A percentile compares a stretch with the other conserved stretches of the same genome.
Evolutionary conservation across 2,888 invertebrate genomes (phyloP).

Genomic region (Mimas tiliae): DNA sequence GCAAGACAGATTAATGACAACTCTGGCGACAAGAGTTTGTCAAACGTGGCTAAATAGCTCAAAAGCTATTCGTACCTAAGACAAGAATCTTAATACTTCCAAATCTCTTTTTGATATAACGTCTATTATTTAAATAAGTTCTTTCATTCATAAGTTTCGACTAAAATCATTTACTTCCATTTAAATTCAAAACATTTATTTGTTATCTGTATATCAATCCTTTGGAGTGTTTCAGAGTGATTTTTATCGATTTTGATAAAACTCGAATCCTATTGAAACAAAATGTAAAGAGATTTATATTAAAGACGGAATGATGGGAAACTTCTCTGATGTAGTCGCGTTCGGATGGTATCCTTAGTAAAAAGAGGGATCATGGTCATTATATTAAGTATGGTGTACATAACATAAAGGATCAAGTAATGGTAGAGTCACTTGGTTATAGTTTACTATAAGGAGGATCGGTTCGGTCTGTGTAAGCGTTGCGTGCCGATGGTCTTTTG

Average conservation of each 20-base stretch:
- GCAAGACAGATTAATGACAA: background rate
- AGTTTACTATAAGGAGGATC: slow-evolving; percentile 24
- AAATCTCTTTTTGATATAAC: no score
- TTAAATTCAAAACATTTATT: background rate
- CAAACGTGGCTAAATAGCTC: background rate
- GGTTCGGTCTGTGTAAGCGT: slow-evolving; percentile 28
- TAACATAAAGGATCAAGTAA: slow-evolving; percentile 69
- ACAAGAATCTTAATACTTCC: background rate
- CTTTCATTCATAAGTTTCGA: no score
- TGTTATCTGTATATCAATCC: background rate
- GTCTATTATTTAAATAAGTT: no score
- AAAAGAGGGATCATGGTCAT: slow-evolving; percentile 71
- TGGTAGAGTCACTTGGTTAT: slow-evolving; percentile 56
- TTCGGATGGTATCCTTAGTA: slow-evolving; percentile 55
- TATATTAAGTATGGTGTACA: slow-evolving; percentile 67
- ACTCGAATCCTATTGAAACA: background rate
- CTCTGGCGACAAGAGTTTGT: background rate
- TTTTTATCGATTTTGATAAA: background rate
- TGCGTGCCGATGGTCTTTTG: slow-evolving; percentile 20
- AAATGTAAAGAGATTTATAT: slow-evolving; percentile 8
- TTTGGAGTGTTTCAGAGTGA: background rate
- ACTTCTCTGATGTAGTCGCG: slow-evolving; percentile 13
- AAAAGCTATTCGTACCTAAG: background rate
- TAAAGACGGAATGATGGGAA: background rate
- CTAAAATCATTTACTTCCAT: background rate